A percentile compares a stretch with the other conserved stretches of the same genome.
phyloP scores from a whole-genome alignment of 2,797 vertebrate genomes.

The Sibirionetta formosa region DNA sequence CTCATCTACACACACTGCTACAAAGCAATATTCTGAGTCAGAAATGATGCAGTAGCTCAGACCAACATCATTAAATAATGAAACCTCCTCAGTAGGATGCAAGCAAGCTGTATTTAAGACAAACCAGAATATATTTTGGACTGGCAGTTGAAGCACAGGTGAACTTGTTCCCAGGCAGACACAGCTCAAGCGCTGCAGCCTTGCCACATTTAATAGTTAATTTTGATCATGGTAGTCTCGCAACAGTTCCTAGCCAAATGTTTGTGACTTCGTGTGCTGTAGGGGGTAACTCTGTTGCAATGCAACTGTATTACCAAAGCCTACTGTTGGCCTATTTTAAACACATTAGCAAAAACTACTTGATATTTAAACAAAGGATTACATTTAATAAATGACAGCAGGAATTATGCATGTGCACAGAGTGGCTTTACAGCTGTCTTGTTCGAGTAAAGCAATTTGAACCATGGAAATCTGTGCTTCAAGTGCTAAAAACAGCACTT shows the following conservation, averaged over 20 bases:
- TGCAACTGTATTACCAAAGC: rapidly evolving
- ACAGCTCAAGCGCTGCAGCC: rapidly evolving
- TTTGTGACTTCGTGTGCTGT: rapidly evolving
- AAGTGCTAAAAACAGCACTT: background rate
- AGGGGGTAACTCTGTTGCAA: background rate
- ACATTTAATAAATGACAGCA: background rate
- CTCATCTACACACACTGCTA: background rate
- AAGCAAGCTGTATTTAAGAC: background rate
- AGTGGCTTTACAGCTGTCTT: background rate
- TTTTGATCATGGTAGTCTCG: background rate
- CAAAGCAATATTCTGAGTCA: background rate
- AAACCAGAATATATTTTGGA: background rate
- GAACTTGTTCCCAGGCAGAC: background rate
- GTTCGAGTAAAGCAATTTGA: background rate
- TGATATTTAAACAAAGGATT: background rate
- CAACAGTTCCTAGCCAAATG: background rate
- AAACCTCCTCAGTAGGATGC: rapidly evolving
- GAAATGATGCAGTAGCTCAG: background rate
- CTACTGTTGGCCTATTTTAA: background rate
- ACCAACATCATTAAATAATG: rapidly evolving
- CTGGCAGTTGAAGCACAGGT: background rate
- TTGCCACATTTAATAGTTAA: background rate
- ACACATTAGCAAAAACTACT: background rate
- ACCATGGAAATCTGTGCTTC: background rate
- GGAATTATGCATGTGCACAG: rapidly evolving